These are phyloP conservation scores for Rhodinocichla rosea DNA, from an alignment of 2,113 vertebrate genomes.

Conservation along the genomic window DNA sequence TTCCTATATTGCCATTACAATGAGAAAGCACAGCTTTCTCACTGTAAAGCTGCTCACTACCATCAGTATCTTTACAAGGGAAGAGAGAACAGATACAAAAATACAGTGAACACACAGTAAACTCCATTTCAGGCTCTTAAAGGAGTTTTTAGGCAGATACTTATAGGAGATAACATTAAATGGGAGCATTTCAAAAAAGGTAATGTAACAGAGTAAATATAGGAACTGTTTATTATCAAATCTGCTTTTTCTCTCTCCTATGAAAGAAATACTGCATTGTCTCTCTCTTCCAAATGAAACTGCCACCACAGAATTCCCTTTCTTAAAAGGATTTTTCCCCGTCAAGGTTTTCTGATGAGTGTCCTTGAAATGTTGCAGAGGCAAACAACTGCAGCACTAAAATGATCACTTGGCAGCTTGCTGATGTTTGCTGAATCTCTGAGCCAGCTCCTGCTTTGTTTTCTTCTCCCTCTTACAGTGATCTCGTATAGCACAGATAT, in stretches of 20 bases:
- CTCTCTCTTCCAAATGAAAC: not conserved
- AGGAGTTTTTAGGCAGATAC: not conserved
- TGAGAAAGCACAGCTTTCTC: not conserved
- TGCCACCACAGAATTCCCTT: not conserved
- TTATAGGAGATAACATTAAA: not conserved
- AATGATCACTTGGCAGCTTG: not conserved
- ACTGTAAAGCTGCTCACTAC: not conserved
- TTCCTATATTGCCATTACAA: not conserved
- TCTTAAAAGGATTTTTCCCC: not conserved
- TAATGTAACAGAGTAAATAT: not conserved
- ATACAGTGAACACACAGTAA: not conserved
- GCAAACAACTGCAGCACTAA: not conserved
- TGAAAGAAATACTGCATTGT: not conserved
- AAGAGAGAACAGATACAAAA: not conserved
- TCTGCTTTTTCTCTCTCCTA: not conserved
- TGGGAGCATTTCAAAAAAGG: not conserved
- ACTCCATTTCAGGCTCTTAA: not conserved
- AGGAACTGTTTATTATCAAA: not conserved
- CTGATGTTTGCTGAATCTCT: not conserved
- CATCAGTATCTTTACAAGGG: not conserved
- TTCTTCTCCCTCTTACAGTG: not conserved
- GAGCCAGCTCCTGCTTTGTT: not conserved
- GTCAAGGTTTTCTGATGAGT: not conserved
- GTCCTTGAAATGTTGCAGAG: slow-evolving; percentile 28
- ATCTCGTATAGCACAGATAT: not conserved